Evolutionary conservation across 1,140 invertebrate species (phyloP).

Genomic region (Acromyrmex echinatior): DNA sequence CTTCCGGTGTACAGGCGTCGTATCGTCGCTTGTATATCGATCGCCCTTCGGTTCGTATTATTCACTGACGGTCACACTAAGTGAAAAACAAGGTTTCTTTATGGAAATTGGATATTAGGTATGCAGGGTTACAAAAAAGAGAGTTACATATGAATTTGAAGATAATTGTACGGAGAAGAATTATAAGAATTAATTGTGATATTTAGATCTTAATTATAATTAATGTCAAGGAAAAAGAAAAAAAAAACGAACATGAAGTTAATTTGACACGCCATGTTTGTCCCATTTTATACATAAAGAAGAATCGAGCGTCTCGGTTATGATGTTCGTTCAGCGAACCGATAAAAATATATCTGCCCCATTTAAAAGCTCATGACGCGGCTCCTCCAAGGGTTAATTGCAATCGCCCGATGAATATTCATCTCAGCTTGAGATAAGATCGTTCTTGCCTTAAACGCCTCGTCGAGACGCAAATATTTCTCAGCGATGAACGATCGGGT

Average conservation of each 20-base stretch:
- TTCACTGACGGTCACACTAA: not conserved
- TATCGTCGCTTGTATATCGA: constrained; percentile 27
- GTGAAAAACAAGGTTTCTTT: not conserved
- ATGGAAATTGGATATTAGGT: not conserved
- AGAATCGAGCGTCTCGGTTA: constrained; percentile 28
- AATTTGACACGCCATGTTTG: not conserved
- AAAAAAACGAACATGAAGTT: not conserved
- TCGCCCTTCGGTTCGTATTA: constrained; percentile 24
- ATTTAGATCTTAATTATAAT: not conserved
- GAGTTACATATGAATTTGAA: not conserved
- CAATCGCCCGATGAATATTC: constrained; percentile 53
- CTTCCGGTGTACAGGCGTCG: constrained; percentile 21
- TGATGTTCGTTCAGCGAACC: constrained; percentile 17
- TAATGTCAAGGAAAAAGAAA: not conserved
- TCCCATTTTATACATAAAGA: not conserved
- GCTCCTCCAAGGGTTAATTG: constrained; percentile 54
- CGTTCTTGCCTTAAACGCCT: constrained; percentile 23
- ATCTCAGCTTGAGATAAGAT: constrained; percentile 37
- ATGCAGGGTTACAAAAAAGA: not conserved
- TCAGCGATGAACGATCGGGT: not conserved
- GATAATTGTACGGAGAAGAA: not conserved
- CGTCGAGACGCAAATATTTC: constrained; percentile 14
- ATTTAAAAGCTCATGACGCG: not conserved
- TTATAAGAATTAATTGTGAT: not conserved
- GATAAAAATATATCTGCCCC: constrained; percentile 41